Evolutionary conservation across 1,140 invertebrate species (phyloP).

Genomic region (Drosophila asahinai): DNA sequence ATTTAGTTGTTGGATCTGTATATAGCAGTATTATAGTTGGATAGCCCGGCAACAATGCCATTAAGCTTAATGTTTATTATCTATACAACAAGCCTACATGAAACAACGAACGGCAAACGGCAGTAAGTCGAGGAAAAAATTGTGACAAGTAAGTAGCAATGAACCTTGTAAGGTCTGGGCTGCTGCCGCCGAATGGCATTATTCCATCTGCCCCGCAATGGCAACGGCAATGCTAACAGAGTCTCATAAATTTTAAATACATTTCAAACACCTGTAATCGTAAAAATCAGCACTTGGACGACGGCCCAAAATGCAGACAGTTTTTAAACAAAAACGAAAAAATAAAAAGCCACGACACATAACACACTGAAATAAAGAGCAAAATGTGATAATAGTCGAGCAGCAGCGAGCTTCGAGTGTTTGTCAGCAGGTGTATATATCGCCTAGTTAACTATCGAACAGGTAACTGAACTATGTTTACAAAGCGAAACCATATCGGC

Average conservation of each 20-base stretch:
- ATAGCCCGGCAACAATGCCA: conserved; percentile 66
- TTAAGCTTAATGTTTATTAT: conserved; percentile 75
- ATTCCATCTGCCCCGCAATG: conserved; percentile 39
- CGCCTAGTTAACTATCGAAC: conserved; percentile 6
- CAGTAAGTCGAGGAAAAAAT: conserved; percentile 34
- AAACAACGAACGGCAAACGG: conserved; percentile 27
- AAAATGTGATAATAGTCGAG: conserved; percentile 20
- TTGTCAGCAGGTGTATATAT: conserved; percentile 23
- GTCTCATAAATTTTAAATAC: conserved; percentile 69
- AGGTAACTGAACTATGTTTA: conserved; percentile 46
- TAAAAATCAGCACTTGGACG: conserved; percentile 31
- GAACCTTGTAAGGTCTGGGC: conserved; percentile 78
- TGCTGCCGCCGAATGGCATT: conserved; percentile 36
- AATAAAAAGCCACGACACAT: conserved; percentile 9
- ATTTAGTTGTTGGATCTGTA: conserved; percentile 33
- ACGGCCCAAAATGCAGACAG: conserved; percentile 1
- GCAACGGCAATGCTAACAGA: conserved; percentile 21
- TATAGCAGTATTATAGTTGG: conserved; percentile 21
- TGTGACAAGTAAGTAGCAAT: conserved; percentile 80
- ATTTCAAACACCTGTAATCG: conserved; percentile 57
- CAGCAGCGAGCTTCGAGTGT: conserved; percentile 17
- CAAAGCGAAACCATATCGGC: conserved; percentile 9
- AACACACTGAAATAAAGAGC: conserved; percentile 33
- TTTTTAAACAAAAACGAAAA: neutral
- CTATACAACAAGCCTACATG: conserved; percentile 70